These are phyloP conservation scores for Falco peregrinus DNA, from an alignment of 2,797 vertebrate species.

Conservation along the genomic window DNA sequence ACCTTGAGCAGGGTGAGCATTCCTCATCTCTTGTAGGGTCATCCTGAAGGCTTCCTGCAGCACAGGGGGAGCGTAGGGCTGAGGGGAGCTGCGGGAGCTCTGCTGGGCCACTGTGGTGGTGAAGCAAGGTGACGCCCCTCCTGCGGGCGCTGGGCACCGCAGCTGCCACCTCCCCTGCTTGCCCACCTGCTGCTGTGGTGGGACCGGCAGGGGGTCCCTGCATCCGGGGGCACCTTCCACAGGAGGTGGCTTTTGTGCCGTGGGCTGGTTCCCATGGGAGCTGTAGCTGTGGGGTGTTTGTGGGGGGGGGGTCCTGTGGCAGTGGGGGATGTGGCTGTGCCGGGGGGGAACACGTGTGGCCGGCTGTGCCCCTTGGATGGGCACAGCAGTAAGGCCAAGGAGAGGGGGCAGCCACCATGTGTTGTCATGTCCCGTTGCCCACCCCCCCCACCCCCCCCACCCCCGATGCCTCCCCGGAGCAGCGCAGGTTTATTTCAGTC, in stretches of 20 bases:
- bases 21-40: not conserved
- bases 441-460: not conserved
- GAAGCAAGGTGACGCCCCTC: not conserved
- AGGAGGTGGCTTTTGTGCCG: not conserved
- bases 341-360: no score
- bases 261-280: not conserved
- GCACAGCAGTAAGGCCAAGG: not conserved
- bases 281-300: not conserved
- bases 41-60: not conserved
- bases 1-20: not conserved
- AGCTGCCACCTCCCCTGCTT: not conserved
- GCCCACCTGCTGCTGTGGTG: no score
- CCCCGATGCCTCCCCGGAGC: not conserved
- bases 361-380: not conserved
- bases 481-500: not conserved
- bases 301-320: not conserved
- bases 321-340: no score
- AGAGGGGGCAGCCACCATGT: not conserved
- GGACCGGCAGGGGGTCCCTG: not conserved
- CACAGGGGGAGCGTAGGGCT: rapidly evolving
- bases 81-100: not conserved
- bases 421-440: no score
- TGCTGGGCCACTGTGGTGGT: no score
- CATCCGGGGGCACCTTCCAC: rapidly evolving
- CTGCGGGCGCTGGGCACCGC: no score